phyloP scores from a whole-genome alignment of 2,113 vertebrate species.

The Tragulus kanchil region DNA sequence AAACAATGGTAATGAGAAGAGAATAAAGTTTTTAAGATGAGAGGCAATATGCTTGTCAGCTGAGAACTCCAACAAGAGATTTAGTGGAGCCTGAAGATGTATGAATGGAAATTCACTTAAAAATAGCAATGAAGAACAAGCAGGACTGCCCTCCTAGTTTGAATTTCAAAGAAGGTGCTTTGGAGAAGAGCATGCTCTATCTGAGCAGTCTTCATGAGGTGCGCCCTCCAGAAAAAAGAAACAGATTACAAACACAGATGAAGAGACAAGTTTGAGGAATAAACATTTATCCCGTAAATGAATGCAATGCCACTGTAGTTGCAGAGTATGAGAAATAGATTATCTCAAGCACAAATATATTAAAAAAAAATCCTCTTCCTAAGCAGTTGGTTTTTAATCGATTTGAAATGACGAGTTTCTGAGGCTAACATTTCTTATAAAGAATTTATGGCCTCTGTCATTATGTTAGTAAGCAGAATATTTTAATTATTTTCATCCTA shows the following conservation, averaged over 20 bases:
- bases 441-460: background rate
- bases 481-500: background rate
- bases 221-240: background rate
- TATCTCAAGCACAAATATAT: background rate
- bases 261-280: background rate
- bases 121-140: background rate
- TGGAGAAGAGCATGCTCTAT: background rate
- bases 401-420: background rate
- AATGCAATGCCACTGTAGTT: background rate
- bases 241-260: background rate
- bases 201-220: background rate
- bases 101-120: background rate
- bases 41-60: background rate
- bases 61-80: background rate
- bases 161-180: background rate
- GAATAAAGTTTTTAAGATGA: background rate
- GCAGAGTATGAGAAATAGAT: background rate
- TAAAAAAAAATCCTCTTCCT: background rate
- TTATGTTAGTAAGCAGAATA: background rate
- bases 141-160: background rate
- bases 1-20: background rate
- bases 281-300: background rate
- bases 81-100: background rate
- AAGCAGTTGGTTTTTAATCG: background rate
- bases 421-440: background rate